Evolutionary conservation across 2,888 invertebrate species (phyloP), one percentile per base, ranked within the genome.

Genomic region (Charanyca ferruginea): DNA sequence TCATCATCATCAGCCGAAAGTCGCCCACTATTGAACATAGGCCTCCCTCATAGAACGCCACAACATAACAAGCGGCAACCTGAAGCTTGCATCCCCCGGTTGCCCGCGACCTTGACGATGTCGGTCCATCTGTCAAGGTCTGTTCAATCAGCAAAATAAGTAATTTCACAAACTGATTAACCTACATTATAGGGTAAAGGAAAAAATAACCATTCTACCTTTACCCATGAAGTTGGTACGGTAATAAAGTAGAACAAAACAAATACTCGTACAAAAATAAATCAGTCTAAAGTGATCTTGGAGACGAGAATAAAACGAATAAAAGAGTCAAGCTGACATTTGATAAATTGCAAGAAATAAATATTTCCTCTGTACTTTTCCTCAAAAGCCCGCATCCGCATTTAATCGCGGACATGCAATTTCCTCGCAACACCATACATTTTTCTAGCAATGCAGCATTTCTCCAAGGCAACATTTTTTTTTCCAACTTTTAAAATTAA

Each of bases 401-500:
- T 66, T 68, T 82, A 80, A 79, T 73, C 70, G 80, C n/a, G 51
- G 65, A 71, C 71, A 65, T 71, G 74, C 70, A 79, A 83, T 70
- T 74, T 72, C 59, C 62, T 66, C 41, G 41, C 22, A 65, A 44
- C 49, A 57, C 23, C 60, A 68, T 69, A 77, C 25, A 67, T 74
- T 79, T 82, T 79, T 58, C 73, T 61, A 59, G 66, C 58, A 73
- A 58, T 74, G 68, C 59, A 49, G 57, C 58, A 73, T 73, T 77
- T 68, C 32, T 77, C 66, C 5, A 48, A 54, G 65, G 60, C 74
- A 41, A 70, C 70, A 76, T 77, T 77, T 75, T 81, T n/a, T 74
- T 68, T 81, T 79, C 22, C 48, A 72, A 72, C 72, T 84, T 79
- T 84, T 80, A 74, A 87, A 83, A 87, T 83, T 79, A 82, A 84